Percentiles rank a stretch among this genome's conserved stretches.
These are phyloP conservation scores for Drymonia ruficornis DNA, from an alignment of 2,888 invertebrate genomes.

Conservation along the genomic window DNA sequence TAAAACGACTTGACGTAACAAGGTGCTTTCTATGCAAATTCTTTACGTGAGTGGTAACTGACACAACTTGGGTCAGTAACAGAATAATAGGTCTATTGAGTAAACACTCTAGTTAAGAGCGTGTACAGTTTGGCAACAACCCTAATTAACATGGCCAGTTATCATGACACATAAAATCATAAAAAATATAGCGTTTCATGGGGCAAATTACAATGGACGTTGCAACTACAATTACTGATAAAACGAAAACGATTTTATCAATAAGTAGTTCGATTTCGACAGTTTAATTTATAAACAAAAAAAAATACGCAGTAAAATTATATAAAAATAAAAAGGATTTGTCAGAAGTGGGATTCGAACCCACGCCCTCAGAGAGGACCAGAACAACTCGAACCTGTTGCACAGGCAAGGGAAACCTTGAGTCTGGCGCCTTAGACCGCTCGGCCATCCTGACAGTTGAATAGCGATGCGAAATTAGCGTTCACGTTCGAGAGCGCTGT, in stretches of 20 bases:
- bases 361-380: constrained; percentile 93
- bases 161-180: not conserved
- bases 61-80: not conserved
- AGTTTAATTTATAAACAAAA: constrained; percentile 4
- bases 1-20: not conserved
- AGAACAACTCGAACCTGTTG: constrained; percentile 87
- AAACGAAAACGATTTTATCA: not conserved
- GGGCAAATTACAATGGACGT: not conserved
- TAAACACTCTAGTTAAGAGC: not conserved
- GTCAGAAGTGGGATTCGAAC: constrained; percentile 93
- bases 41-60: not conserved
- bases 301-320: constrained; percentile 40
- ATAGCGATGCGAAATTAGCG: constrained; percentile 39
- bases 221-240: not conserved
- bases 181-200: not conserved
- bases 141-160: not conserved
- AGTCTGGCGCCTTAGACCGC: constrained; percentile 94
- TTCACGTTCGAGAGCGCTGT: constrained; percentile 21
- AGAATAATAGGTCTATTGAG: not conserved
- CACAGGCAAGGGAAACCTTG: constrained; percentile 82
- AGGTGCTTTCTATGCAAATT: constrained; percentile 3
- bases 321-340: constrained; percentile 58
- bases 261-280: no score
- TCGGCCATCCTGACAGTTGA: constrained; percentile 91
- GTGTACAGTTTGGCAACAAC: not conserved